Percentiles rank a stretch among this genome's conserved stretches.
phyloP scores from a whole-genome alignment of 1,140 invertebrate genomes.

The Drosophila aff. region DNA sequence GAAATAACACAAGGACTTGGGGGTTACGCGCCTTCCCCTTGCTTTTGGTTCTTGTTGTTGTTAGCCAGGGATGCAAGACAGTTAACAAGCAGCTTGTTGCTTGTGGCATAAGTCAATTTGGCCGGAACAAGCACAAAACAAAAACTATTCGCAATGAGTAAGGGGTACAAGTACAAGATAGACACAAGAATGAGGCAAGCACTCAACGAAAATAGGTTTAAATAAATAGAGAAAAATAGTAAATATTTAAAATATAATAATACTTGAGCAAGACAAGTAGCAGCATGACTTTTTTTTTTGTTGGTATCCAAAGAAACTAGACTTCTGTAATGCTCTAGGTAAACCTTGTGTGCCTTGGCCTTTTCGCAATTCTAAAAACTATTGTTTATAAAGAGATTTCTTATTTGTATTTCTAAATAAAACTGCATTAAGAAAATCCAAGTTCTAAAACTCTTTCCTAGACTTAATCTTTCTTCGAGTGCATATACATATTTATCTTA shows the following conservation, averaged over 20 bases:
- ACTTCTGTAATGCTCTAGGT: too few species aligned
- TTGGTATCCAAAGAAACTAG: not conserved
- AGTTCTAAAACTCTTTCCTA: not conserved
- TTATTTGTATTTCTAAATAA: not conserved
- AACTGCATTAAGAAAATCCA: not conserved
- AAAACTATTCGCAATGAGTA: conserved; percentile 32
- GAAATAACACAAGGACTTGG: conserved; percentile 3
- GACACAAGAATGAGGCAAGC: not conserved
- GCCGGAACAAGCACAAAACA: conserved; percentile 7
- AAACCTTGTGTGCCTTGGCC: too few species aligned
- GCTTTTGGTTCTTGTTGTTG: not conserved
- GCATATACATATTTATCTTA: conserved; percentile 5
- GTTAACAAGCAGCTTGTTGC: conserved; percentile 64
- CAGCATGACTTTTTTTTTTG: not conserved
- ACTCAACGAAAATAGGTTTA: not conserved
- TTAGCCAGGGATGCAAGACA: conserved; percentile 14
- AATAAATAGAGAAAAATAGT: not conserved
- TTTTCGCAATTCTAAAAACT: too few species aligned
- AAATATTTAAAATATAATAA: not conserved
- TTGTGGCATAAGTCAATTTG: conserved; percentile 50
- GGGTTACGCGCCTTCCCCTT: not conserved
- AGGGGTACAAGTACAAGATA: conserved; percentile 16
- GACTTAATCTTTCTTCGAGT: not conserved
- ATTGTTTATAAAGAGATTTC: too few species aligned
- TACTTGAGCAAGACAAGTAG: not conserved